Evolutionary conservation across 2,888 invertebrate species (phyloP), one percentile per base, ranked within the genome.

Genomic region (Platypus cylindrus): DNA sequence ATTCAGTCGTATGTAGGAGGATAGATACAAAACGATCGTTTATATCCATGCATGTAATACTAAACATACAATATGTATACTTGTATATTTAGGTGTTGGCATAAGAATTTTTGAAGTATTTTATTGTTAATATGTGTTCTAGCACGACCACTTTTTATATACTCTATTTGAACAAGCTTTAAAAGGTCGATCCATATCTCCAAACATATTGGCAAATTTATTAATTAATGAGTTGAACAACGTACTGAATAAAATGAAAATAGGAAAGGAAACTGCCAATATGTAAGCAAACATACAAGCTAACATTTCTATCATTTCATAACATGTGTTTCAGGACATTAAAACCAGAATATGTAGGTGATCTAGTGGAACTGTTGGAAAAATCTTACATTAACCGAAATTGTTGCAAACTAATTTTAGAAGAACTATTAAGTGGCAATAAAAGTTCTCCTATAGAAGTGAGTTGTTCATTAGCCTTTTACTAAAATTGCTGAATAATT

Each of bases 161-260:
- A 48, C 67, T 46, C 65, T 72, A 48, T 81, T 78, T 55, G 52
- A 63, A 45, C 54, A 64, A 34, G 63, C 77, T 11, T 62, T 71
- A 28, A 60, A 40, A 55, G 60, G 18, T 53, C 66, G 39, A 28
- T 52, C 55, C 17, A 60, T 72, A 36, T 65, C 69, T 44, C 62
- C 75, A 1, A 69, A 68, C 44, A 62, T 73, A 49, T 62, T 80
- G 2, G 73, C 75, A 1, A 78, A 82, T 56, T 63, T 85, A 36
- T 59, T 89, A 17, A 65, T 79, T 3, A 80, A 76, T 49, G 77
- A 83, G 48, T 58, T 85, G 5, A 50, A 81, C 32, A 70, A 71
- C 17, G 64, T 74, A 44, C 60, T 84, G 25, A 72, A 86, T 55
- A 75, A 77, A 52, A 62, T 65, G 15, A 71, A 77, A 44, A 48